phyloP scores from a whole-genome alignment of 1,140 invertebrate species.

The Drosophila micromelanica region DNA sequence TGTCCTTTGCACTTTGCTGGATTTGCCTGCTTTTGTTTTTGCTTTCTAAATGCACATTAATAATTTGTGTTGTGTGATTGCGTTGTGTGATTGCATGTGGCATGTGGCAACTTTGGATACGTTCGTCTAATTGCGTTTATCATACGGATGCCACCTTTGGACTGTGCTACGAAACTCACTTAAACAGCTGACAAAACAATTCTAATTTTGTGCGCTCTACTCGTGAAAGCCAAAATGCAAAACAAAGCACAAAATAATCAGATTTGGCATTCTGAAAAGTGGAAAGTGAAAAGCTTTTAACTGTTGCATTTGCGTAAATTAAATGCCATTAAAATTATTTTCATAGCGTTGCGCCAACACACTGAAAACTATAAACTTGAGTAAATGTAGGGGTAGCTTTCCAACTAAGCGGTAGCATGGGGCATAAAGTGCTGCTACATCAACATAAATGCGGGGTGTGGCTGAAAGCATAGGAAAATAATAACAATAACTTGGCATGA shows the following conservation, averaged over 20 bases:
- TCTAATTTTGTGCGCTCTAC: slow-evolving; percentile 24
- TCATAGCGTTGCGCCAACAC: slow-evolving; percentile 48
- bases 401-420: not conserved
- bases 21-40: slow-evolving; percentile 32
- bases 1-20: slow-evolving; percentile 43
- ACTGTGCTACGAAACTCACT: slow-evolving; percentile 18
- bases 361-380: slow-evolving; percentile 42
- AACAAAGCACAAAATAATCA: slow-evolving; percentile 78
- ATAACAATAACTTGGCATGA: slow-evolving; percentile 67
- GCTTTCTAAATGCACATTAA: slow-evolving; percentile 29
- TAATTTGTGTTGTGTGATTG: slow-evolving; percentile 22
- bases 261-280: slow-evolving; percentile 58
- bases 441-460: slow-evolving; percentile 49
- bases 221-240: slow-evolving; percentile 55
- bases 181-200: slow-evolving; percentile 44
- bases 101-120: slow-evolving; percentile 17
- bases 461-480: slow-evolving; percentile 29
- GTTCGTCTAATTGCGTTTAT: slow-evolving; percentile 44
- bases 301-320: slow-evolving; percentile 76
- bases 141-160: slow-evolving; percentile 33
- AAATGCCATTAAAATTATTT: slow-evolving; percentile 81
- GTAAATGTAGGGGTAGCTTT: not conserved
- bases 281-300: slow-evolving; percentile 77
- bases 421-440: slow-evolving; percentile 33
- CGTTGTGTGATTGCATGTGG: slow-evolving; percentile 22